phyloP scores from a whole-genome alignment of 2,888 invertebrate genomes.

The Drosophila tanythrix region DNA sequence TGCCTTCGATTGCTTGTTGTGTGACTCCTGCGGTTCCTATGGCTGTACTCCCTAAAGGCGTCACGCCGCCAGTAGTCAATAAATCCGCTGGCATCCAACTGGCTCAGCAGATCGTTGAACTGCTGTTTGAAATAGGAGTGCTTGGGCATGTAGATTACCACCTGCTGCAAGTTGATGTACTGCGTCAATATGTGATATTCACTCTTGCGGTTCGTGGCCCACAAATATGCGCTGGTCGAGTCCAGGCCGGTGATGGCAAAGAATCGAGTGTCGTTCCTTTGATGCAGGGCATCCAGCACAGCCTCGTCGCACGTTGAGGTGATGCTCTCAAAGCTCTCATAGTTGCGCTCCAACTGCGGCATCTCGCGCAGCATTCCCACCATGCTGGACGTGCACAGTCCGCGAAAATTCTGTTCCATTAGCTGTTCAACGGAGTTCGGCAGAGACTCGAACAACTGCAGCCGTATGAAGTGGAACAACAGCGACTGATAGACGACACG shows the following conservation, averaged over 20 bases:
- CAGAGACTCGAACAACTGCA: conserved; percentile 45
- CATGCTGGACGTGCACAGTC: conserved; percentile 45
- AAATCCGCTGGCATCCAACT: conserved; percentile 61
- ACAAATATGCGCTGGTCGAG: conserved; percentile 32
- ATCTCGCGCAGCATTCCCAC: conserved; percentile 49
- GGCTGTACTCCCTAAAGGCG: conserved; percentile 31
- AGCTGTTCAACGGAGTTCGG: conserved; percentile 50
- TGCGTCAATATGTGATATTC: conserved; percentile 47
- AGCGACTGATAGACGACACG: conserved; percentile 74
- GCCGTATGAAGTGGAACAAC: conserved; percentile 71
- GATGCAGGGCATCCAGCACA: conserved; percentile 46
- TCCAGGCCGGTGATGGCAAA: conserved; percentile 58
- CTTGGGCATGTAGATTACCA: conserved; percentile 70
- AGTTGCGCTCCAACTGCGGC: conserved; percentile 30
- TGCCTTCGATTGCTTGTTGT: background rate
- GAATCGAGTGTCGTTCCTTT: conserved; percentile 10
- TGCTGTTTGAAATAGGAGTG: conserved; percentile 69
- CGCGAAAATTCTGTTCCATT: conserved; percentile 39
- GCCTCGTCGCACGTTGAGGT: conserved; percentile 38
- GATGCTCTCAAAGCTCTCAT: conserved; percentile 23
- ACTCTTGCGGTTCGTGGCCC: conserved; percentile 10
- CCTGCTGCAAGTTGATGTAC: conserved; percentile 55
- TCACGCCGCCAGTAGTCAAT: conserved; percentile 54
- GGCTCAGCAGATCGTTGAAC: conserved; percentile 50
- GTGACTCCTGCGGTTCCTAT: background rate